Base-by-base conservation (phyloP, 1,140 invertebrate genomes). In the Colletes latitarsis region DNA sequence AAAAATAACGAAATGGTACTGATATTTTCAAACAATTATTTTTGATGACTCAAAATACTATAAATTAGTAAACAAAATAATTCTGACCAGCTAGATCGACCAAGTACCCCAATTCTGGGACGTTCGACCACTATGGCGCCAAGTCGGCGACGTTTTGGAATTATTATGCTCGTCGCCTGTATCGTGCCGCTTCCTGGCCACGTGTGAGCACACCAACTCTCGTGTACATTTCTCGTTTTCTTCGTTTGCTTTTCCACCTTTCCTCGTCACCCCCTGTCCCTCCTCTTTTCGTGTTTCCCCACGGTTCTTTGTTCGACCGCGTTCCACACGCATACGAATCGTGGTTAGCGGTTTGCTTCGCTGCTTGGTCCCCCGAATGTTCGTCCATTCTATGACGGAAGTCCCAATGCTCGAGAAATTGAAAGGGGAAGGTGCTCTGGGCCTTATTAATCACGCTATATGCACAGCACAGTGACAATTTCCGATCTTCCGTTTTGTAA, bases 331-430 rank as follows among this genome's bases (percentile, higher is more conserved):
- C 76, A 82, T 83, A 77, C 71, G 82, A 82, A 88, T 84, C 78
- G 86, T 81, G 82, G 84, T 88, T 88, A 86, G 86, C 84, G 86
- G 88, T 89, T 89, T 86, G 84, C 83, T 81, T 83, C 84, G 87
- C 82, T 85, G 82, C 76, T 75, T 81, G 87, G 76, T 83, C 73
- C 78, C 64, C 78, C 79, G 77, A 86, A 79, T 84, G 70, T 85
- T 88, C 81, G 86, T 19, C 67, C 55, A 68, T 67, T 71, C 72
- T 69, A 66, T 60, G 81, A 79, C 86, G 52, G 64, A 39, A 30
- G 64, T 53, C 6, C 30, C 19, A 17, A 67, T 14, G 15, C 67
- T 58, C 62, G 49, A 60, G 46, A 60, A 78, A 79, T 76, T 80
- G 49, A 15, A 68, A 74, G 66, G 72, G 73, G 62, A 57, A 30